phyloP scores from a whole-genome alignment of 2,113 vertebrate genomes.

The Carlito syrichta region DNA sequence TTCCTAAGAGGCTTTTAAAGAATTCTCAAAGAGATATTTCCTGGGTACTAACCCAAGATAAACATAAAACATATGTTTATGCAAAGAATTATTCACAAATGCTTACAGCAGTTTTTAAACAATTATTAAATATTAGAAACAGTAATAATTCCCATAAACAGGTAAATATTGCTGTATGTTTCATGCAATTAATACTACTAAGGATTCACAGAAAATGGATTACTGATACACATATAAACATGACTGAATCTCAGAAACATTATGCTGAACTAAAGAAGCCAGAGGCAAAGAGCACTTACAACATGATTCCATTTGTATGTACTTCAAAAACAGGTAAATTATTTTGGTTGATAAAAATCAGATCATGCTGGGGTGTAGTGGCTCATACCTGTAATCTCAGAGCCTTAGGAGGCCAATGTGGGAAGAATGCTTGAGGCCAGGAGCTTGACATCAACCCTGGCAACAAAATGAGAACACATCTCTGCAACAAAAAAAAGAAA shows the following conservation, averaged over 20 bases:
- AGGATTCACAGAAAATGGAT: neutral
- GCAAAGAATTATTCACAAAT: neutral
- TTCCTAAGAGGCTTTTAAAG: neutral
- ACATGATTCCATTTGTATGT: neutral
- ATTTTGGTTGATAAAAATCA: neutral
- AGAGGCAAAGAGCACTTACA: neutral
- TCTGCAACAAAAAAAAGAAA: too few species aligned
- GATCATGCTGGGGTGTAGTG: too few species aligned
- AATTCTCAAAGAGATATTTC: neutral
- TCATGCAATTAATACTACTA: neutral
- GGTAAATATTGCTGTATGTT: neutral
- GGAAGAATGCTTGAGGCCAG: too few species aligned
- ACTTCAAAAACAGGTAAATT: neutral
- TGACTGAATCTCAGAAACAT: neutral
- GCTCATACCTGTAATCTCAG: too few species aligned
- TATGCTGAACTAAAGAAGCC: neutral
- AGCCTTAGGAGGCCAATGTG: too few species aligned
- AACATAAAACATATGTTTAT: neutral
- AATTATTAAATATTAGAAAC: neutral
- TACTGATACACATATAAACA: neutral
- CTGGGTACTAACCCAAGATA: neutral
- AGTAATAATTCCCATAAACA: neutral
- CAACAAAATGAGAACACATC: too few species aligned
- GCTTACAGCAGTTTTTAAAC: neutral
- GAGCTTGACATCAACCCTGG: too few species aligned